phyloP scores from a whole-genome alignment of 2,113 vertebrate species.

The Lates calcarifer region DNA sequence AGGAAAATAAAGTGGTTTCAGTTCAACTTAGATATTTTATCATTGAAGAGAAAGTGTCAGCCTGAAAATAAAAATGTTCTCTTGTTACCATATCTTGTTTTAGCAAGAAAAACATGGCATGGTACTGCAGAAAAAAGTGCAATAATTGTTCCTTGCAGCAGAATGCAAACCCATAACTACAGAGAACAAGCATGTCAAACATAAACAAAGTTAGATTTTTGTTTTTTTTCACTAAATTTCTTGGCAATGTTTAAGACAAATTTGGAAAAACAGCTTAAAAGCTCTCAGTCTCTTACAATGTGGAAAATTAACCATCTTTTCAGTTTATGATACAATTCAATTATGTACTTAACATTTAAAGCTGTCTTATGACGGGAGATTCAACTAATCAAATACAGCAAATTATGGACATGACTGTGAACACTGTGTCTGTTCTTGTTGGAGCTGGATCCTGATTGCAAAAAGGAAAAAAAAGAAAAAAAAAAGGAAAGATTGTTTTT shows the following conservation, averaged over 20 bases:
- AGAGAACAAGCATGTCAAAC: slow-evolving; percentile 19
- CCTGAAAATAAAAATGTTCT: slow-evolving; percentile 11
- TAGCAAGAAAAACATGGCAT: slow-evolving; percentile 15
- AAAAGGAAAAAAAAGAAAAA: slow-evolving; percentile 12
- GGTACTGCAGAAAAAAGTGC: neutral
- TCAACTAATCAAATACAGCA: slow-evolving; percentile 59
- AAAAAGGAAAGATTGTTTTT: slow-evolving; percentile 49
- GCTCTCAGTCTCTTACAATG: neutral
- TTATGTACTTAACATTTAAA: slow-evolving; percentile 50
- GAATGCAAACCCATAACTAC: neutral
- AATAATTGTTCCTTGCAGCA: neutral
- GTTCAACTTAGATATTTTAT: slow-evolving; percentile 18
- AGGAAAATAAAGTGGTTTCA: slow-evolving; percentile 13
- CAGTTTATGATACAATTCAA: slow-evolving; percentile 44
- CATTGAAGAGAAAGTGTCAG: slow-evolving; percentile 7
- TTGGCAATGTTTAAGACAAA: neutral
- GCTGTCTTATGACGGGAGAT: slow-evolving; percentile 61
- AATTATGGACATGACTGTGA: slow-evolving; percentile 49
- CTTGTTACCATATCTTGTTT: slow-evolving; percentile 14
- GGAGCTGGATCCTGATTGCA: slow-evolving; percentile 38
- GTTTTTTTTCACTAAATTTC: slow-evolving; percentile 3
- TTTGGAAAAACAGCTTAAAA: slow-evolving; percentile 14
- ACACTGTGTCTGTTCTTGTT: slow-evolving; percentile 44
- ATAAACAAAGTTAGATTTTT: neutral
- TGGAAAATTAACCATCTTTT: slow-evolving; percentile 18